phyloP scores from a whole-genome alignment of 2,888 invertebrate genomes.

The Euzophera pinguis region DNA sequence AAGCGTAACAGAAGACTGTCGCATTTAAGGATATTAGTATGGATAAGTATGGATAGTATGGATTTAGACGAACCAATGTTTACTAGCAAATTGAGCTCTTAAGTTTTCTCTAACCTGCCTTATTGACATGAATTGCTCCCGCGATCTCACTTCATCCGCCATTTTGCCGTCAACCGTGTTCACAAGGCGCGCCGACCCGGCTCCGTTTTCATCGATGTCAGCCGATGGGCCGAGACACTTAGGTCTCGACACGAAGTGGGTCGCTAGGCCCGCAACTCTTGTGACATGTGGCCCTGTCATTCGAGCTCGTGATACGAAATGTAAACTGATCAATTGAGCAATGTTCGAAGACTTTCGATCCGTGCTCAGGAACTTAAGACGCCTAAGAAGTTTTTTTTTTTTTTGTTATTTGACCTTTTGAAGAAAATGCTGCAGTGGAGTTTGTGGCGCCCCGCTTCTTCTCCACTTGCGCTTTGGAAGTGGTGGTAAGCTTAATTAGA shows the following conservation, averaged over 20 bases:
- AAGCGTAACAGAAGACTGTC: too few species aligned
- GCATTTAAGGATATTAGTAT: too few species aligned
- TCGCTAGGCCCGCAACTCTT: conserved; percentile 27
- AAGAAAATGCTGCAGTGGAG: too few species aligned
- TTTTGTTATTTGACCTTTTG: too few species aligned
- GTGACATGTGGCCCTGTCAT: conserved; percentile 2
- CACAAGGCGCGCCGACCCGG: conserved; percentile 21
- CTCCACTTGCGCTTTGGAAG: too few species aligned
- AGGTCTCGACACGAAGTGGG: conserved; percentile 39
- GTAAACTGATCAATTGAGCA: not conserved
- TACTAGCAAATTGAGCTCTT: not conserved
- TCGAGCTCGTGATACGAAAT: not conserved
- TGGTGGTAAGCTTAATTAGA: too few species aligned
- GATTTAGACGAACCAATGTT: too few species aligned
- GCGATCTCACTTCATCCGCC: conserved; percentile 4
- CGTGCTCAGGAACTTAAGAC: not conserved
- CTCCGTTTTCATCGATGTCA: conserved; percentile 49
- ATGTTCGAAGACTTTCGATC: not conserved
- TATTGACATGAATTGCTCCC: conserved; percentile 9
- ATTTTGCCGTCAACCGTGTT: conserved; percentile 13
- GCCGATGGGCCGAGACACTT: conserved; percentile 44
- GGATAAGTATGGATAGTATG: too few species aligned
- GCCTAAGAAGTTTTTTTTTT: too few species aligned
- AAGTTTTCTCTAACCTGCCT: not conserved
- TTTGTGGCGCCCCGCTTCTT: too few species aligned